Conservation (phyloP, 2,888 invertebrate species). For the Hydriomena furcata region DNA sequence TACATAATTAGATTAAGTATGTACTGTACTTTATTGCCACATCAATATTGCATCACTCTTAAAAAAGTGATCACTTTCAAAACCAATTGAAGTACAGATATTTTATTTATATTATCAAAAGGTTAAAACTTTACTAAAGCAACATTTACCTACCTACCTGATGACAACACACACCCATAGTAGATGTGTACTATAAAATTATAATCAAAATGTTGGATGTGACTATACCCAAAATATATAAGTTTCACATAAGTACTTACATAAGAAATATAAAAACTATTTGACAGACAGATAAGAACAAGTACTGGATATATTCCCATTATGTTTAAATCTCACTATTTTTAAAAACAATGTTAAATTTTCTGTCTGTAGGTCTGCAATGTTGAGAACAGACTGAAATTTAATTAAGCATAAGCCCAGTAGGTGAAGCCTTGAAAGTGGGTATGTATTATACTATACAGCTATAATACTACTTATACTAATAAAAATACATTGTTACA, state of each 20-base stretch:
- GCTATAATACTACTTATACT: conserved; percentile 1
- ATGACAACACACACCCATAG: too few relatives aligned
- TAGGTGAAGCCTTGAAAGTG: conserved; percentile 34
- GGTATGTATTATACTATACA: conserved; percentile 4
- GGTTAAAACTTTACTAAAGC: too few relatives aligned
- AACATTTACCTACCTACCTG: too few relatives aligned
- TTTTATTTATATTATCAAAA: too few relatives aligned
- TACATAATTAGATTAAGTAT: conserved; percentile 22
- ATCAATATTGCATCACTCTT: neutral
- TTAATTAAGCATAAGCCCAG: conserved; percentile 36
- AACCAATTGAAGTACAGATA: too few relatives aligned
- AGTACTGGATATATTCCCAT: conserved; percentile 39
- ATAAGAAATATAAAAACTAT: conserved; percentile 34
- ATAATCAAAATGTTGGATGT: too few relatives aligned
- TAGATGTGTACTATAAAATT: too few relatives aligned
- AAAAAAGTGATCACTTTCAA: too few relatives aligned
- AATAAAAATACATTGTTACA: conserved; percentile 1
- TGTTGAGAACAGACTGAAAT: conserved; percentile 18
- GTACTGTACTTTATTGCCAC: too few relatives aligned
- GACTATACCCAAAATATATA: too few relatives aligned
- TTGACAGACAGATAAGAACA: conserved; percentile 36
- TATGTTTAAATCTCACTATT: conserved; percentile 22
- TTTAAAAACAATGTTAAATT: neutral
- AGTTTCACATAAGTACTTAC: conserved; percentile 35
- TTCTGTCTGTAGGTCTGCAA: neutral